Evolutionary conservation across 2,888 invertebrate species (phyloP), one percentile per base, ranked within the genome.

Genomic region (Scaptomyza reducta): DNA sequence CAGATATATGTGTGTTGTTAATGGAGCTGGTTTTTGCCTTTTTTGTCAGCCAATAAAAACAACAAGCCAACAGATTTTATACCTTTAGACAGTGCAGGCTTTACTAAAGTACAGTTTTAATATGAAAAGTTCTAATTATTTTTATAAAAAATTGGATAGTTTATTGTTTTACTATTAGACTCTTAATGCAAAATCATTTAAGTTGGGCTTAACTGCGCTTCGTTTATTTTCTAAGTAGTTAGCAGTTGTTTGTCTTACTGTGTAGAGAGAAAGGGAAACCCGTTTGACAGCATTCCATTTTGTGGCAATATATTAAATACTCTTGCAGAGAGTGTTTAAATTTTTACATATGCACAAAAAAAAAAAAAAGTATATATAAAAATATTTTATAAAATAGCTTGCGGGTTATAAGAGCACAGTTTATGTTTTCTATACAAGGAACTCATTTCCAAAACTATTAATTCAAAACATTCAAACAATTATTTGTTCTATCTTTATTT

Each of bases 271-370:
- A n/a, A 35, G 14, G 51, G 38, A 71, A 79, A 79, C 79, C 54
- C 55, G 79, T 79, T 79, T 79, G 79, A 70, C 77, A 49, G 69
- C 77, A 74, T 79, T 69, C 59, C 56, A 54, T 60, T 55, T 44
- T 41, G 57, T 51, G 31, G 50, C 42, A 49, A 51, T 58, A 47
- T 33, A 45, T 47, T 31, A 7, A 33, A 25, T 18, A 31, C 47
- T 13, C 18, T 47, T 11, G 14, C 14, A 11, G 11, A 27, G 27
- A 46, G 27, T 9, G 6, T 27, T 27, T 14, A 16, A 6, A 14
- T 14, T 46, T 14, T 27, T 6, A 27, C 27, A 27, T 25, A 25
- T n/a, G n/a, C n/a, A n/a, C n/a, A n/a, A n/a, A 29, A 29, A n/a
- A n/a, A n/a, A n/a, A n/a, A n/a, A n/a, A n/a, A n/a, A n/a, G n/a